Conservation (phyloP, 2,113 vertebrate species). For the Camelus bactrianus region DNA sequence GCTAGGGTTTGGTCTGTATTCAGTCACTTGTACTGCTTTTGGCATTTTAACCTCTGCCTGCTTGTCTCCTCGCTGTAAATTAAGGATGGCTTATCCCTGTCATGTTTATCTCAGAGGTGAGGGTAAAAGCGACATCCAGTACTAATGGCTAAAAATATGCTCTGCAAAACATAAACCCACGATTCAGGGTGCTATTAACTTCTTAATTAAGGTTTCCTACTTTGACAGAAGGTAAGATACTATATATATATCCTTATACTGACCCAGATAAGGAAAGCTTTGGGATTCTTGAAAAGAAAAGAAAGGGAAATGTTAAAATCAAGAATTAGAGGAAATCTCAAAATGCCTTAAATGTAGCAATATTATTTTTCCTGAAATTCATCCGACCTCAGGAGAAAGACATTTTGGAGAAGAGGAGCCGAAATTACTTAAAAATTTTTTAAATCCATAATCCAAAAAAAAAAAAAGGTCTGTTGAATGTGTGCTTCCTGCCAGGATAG, state of each 20-base stretch:
- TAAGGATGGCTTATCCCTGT: neutral
- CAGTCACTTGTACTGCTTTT: neutral
- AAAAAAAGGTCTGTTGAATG: neutral
- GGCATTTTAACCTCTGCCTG: neutral
- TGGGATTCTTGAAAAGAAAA: neutral
- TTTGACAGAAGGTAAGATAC: neutral
- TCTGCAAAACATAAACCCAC: neutral
- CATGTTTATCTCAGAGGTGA: neutral
- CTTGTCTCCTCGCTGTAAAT: neutral
- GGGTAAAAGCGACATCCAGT: neutral
- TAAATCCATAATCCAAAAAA: too few relatives aligned
- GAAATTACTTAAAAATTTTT: neutral
- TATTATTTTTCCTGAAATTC: neutral
- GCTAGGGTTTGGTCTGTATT: neutral
- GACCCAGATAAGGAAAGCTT: neutral
- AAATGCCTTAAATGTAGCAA: neutral
- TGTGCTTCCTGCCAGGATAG: neutral
- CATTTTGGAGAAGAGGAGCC: neutral
- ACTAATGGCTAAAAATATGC: neutral
- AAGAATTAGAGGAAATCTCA: neutral
- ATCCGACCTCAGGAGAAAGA: neutral
- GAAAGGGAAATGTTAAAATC: neutral
- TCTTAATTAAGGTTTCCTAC: neutral
- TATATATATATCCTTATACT: neutral
- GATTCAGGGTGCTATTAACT: neutral